Conservation (phyloP, 2,888 invertebrate species). For the Aproaerema taeniolella region DNA sequence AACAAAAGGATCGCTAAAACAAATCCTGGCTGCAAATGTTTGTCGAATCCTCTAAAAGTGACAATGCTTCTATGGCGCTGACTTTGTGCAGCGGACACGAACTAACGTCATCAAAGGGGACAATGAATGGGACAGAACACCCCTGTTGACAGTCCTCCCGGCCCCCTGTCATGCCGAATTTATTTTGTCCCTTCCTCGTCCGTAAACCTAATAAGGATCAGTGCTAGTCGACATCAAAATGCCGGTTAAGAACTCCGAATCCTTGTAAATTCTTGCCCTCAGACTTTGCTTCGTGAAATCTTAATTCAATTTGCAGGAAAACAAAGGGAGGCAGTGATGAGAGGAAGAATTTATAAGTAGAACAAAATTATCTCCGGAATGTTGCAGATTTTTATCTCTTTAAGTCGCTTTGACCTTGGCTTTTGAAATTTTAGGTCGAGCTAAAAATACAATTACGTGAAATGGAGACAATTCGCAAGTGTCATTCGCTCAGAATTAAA, state of each 20-base stretch:
- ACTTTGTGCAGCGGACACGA: conserved; percentile 57
- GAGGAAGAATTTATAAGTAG: conserved; percentile 36
- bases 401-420: conserved; percentile 11
- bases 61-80: conserved; percentile 32
- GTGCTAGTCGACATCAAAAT: conserved; percentile 39
- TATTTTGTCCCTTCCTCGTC: conserved; percentile 45
- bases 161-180: conserved; percentile 44
- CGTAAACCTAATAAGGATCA: conserved; percentile 61
- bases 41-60: conserved; percentile 38
- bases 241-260: conserved; percentile 40
- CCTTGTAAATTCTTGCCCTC: conserved; percentile 32
- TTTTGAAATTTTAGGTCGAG: too few relatives aligned
- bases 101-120: conserved; percentile 53
- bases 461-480: too few relatives aligned
- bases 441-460: too few relatives aligned
- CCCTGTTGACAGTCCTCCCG: conserved; percentile 37
- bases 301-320: conserved; percentile 52
- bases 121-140: conserved; percentile 36
- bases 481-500: too few relatives aligned
- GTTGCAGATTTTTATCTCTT: conserved; percentile 21
- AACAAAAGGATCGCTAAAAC: conserved; percentile 24
- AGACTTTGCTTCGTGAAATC: conserved; percentile 44
- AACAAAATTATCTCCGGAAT: conserved; percentile 19
- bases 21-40: conserved; percentile 31
- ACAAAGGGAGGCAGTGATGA: conserved; percentile 37